Evolutionary conservation across 1,140 invertebrate species (phyloP), one percentile per base, ranked within the genome.

Genomic region (Drosophila insularis): DNA sequence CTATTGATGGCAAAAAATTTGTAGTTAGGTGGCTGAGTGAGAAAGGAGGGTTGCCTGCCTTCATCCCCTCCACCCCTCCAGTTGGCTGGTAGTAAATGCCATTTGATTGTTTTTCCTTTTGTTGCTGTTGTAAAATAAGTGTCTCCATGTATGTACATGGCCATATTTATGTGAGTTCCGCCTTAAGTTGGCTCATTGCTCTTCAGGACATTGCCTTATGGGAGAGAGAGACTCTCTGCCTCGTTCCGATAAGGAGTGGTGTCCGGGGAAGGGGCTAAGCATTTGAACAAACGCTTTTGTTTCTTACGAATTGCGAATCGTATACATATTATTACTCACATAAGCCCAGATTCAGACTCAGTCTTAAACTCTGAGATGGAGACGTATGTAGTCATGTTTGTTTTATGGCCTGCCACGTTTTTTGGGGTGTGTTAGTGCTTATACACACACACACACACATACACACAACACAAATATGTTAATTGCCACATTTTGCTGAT

Each of bases 401-500:
- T 58, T 37, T 58, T 58, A 58, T 58, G 55, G 55, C 55, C 55
- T 37, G 55, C 31, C 55, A 58, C 11, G 27, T 35, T 40, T 61
- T 32, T 66, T 61, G n/a, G 62, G 65, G 64, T 74, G 63, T 78
- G 70, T 66, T 68, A 43, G 54, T 74, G 23, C 55, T 19, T n/a
- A 58, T 35, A 59, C 63, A 74, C 71, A 81, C 63, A 72, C 63
- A 71, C 60, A 65, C 74, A 71, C 70, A 67, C 39, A 43, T 61
- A 37, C 19, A 54, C 19, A 62, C 60, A 37, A 46, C 14, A 53
- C 63, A 85, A 74, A 85, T 85, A 85, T 85, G 81, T 86, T 85
- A 85, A 85, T 85, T 85, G 77, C 69, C 74, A 85, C 77, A 85
- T 85, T 50, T 85, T 78, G 81, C 81, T 60, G 81, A 85, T 85